Conservation (phyloP, 2,888 invertebrate genomes). For the Metalampra italica region DNA sequence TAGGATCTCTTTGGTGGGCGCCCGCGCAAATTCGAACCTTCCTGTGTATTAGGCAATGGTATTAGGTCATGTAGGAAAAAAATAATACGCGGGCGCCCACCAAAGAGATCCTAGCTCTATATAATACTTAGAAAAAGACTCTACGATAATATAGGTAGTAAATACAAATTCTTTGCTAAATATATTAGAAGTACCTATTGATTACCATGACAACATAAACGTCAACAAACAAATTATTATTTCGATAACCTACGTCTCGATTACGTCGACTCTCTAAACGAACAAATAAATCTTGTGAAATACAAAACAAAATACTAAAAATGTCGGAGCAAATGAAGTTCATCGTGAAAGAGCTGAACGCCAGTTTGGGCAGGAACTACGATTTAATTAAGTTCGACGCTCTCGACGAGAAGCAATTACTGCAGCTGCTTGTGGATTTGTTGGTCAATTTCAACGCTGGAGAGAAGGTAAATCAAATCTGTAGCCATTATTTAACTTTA, state of each 20-base stretch:
- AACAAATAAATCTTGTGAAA: background rate
- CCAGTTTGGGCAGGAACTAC: conserved; percentile 83
- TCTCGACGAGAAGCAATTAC: conserved; percentile 83
- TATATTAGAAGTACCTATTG: too few species aligned
- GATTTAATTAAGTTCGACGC: conserved; percentile 93
- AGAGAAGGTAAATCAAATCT: conserved; percentile 69
- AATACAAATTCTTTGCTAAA: too few species aligned
- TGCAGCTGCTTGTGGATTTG: conserved; percentile 89
- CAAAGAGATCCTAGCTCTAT: too few species aligned
- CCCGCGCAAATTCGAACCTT: too few species aligned
- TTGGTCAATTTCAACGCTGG: conserved; percentile 83
- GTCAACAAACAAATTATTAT: conserved; percentile 18
- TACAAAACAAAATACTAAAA: conserved; percentile 12
- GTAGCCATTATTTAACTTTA: background rate
- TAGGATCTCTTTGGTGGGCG: too few species aligned
- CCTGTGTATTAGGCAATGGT: too few species aligned
- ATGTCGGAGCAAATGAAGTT: conserved; percentile 84
- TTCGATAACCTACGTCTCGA: too few species aligned
- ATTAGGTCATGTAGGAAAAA: too few species aligned
- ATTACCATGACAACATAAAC: conserved; percentile 31
- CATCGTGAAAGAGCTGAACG: conserved; percentile 86
- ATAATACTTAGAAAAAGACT: too few species aligned
- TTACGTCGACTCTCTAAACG: too few species aligned
- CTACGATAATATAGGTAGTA: too few species aligned
- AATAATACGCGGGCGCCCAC: too few species aligned